phyloP scores from a whole-genome alignment of 2,888 invertebrate species.

The Liposcelis brunnea region DNA sequence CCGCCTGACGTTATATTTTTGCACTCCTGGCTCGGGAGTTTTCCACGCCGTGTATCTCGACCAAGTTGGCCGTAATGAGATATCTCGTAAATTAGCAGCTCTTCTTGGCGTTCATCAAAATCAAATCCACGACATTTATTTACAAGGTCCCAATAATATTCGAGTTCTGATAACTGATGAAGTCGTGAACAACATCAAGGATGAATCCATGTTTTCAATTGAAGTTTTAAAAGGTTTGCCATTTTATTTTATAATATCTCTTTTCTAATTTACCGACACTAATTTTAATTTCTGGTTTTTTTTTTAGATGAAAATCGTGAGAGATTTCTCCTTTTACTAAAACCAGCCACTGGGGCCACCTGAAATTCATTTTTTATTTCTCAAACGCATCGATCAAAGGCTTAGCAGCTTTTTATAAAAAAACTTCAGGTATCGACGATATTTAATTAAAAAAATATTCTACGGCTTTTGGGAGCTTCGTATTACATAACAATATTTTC shows the following conservation, averaged over 20 bases:
- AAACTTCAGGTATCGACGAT: too few species aligned
- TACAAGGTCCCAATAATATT: constrained; percentile 71
- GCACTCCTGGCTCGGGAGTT: constrained; percentile 38
- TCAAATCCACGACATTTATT: constrained; percentile 40
- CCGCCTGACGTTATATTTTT: constrained; percentile 66
- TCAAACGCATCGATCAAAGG: too few species aligned
- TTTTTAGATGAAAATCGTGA: too few species aligned
- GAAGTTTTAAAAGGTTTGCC: constrained; percentile 36
- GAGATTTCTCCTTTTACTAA: too few species aligned
- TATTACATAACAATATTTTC: too few species aligned
- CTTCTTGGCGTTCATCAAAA: constrained; percentile 24
- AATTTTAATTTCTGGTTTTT: too few species aligned
- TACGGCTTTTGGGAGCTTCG: too few species aligned
- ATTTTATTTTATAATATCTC: too few species aligned
- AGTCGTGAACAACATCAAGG: constrained; percentile 63
- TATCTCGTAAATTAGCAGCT: constrained; percentile 21
- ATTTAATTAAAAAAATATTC: too few species aligned
- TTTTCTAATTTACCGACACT: background rate
- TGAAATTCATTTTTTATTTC: too few species aligned
- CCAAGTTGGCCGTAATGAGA: constrained; percentile 33
- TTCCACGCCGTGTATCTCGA: constrained; percentile 73
- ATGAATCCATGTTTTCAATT: constrained; percentile 53
- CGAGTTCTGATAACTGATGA: constrained; percentile 73
- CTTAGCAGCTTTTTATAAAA: too few species aligned
- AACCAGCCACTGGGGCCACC: too few species aligned